phyloP scores from a whole-genome alignment of 2,797 vertebrate species.

The Notolepis coatsorum region DNA sequence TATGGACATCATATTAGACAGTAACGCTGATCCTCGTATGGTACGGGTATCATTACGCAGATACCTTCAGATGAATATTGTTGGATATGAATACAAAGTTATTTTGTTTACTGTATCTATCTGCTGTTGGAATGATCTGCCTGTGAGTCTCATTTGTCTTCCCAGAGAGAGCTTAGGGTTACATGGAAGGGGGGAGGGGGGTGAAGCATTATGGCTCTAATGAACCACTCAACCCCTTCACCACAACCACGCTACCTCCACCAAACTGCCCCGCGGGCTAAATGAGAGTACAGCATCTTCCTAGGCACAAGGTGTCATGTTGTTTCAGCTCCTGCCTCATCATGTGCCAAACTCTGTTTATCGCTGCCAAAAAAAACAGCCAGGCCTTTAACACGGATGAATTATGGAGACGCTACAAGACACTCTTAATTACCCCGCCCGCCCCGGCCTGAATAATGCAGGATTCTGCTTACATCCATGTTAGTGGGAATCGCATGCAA shows the following conservation, averaged over 20 bases:
- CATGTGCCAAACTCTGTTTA: constrained; percentile 73
- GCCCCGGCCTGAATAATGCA: constrained; percentile 78
- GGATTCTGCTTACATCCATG: constrained; percentile 58
- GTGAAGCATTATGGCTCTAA: constrained; percentile 31
- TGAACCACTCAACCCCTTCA: constrained; percentile 20
- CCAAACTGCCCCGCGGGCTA: constrained; percentile 50
- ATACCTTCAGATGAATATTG: too few relatives aligned
- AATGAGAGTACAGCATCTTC: constrained; percentile 55
- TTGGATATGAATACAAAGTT: too few relatives aligned
- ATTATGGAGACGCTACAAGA: constrained; percentile 77
- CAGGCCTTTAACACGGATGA: constrained; percentile 70
- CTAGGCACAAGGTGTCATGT: constrained; percentile 61
- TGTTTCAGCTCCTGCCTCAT: constrained; percentile 57
- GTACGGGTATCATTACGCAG: too few relatives aligned
- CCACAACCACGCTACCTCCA: constrained; percentile 23
- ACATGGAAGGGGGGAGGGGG: too few relatives aligned
- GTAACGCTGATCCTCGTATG: too few relatives aligned
- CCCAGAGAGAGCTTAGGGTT: too few relatives aligned
- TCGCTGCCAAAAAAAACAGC: constrained; percentile 53
- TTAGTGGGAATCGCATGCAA: constrained; percentile 62
- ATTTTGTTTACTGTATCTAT: too few relatives aligned
- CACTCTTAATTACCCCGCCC: constrained; percentile 73
- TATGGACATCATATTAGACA: too few relatives aligned
- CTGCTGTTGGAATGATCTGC: too few relatives aligned
- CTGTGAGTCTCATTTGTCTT: too few relatives aligned